These are phyloP conservation scores for Vanessa cardui DNA, from an alignment of 2,888 invertebrate genomes.

Conservation along the genomic window DNA sequence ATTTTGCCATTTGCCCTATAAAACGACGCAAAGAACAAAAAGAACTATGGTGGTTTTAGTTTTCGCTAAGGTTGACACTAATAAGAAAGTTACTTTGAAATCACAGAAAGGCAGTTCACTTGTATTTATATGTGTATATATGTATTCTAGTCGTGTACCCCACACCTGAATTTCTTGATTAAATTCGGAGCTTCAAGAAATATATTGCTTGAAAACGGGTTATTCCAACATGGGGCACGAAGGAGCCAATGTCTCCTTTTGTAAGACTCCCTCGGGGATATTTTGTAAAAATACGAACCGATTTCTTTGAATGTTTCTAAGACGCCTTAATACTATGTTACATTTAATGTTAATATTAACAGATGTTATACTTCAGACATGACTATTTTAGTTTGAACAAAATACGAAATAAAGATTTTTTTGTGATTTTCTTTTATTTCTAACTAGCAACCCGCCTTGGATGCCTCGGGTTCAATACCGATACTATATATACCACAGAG, in stretches of 20 bases:
- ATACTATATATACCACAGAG: too few species aligned
- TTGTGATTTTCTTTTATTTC: too few species aligned
- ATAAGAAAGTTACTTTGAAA: too few species aligned
- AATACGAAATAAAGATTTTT: too few species aligned
- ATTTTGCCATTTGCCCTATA: too few species aligned
- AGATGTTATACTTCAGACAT: background rate
- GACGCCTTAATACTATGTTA: background rate
- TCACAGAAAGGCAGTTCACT: too few species aligned
- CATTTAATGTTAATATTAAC: background rate
- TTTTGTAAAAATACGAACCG: background rate
- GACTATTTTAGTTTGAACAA: too few species aligned
- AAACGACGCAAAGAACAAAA: too few species aligned
- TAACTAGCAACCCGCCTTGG: too few species aligned
- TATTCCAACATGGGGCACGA: background rate
- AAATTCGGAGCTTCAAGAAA: constrained; percentile 1
- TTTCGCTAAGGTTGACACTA: too few species aligned
- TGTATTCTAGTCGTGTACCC: background rate
- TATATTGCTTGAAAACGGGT: background rate
- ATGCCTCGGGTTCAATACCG: too few species aligned
- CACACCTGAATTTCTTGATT: background rate
- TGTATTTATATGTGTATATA: background rate
- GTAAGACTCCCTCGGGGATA: background rate
- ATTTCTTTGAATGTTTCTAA: constrained; percentile 1
- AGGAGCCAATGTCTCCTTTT: background rate
- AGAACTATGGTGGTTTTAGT: too few species aligned